phyloP scores from a whole-genome alignment of 1,140 invertebrate genomes.

The Proales similis region DNA sequence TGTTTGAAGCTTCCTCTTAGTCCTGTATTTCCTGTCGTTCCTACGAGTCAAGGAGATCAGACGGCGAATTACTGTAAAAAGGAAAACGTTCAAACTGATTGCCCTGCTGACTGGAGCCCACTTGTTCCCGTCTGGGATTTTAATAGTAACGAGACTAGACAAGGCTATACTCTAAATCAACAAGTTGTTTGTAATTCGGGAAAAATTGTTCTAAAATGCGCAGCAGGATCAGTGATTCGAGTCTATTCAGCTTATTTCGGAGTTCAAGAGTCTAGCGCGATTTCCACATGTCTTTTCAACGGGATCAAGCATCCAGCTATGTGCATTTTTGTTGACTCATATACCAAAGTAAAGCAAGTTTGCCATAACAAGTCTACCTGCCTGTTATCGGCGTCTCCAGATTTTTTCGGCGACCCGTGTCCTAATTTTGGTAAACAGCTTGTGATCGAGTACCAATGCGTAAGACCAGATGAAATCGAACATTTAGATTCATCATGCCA shows the following conservation, averaged over 20 bases:
- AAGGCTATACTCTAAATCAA: slow-evolving; percentile 14
- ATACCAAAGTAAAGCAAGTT: not conserved
- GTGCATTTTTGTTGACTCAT: not conserved
- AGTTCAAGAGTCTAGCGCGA: not conserved
- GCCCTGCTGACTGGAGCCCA: not conserved
- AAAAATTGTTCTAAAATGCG: not conserved
- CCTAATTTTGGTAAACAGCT: slow-evolving; percentile 1
- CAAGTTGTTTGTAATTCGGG: slow-evolving; percentile 32
- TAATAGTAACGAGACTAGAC: not conserved
- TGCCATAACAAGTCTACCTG: slow-evolving; percentile 21
- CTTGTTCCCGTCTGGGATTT: slow-evolving; percentile 2
- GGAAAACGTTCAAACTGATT: not conserved
- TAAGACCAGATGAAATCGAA: not conserved
- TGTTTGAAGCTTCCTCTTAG: no score
- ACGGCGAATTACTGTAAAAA: slow-evolving; percentile 1
- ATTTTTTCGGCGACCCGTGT: slow-evolving; percentile 6
- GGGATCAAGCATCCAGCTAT: not conserved
- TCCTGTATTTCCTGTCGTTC: not conserved
- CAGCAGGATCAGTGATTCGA: slow-evolving; percentile 10
- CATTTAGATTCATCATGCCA: no score
- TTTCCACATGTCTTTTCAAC: no score
- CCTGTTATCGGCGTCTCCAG: not conserved
- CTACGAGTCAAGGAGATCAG: not conserved
- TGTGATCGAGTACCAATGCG: slow-evolving; percentile 22
- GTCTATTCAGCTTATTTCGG: slow-evolving; percentile 29